Evolutionary conservation across 2,113 vertebrate genomes (phyloP).

Genomic region (Gnathonemus longibarbis): DNA sequence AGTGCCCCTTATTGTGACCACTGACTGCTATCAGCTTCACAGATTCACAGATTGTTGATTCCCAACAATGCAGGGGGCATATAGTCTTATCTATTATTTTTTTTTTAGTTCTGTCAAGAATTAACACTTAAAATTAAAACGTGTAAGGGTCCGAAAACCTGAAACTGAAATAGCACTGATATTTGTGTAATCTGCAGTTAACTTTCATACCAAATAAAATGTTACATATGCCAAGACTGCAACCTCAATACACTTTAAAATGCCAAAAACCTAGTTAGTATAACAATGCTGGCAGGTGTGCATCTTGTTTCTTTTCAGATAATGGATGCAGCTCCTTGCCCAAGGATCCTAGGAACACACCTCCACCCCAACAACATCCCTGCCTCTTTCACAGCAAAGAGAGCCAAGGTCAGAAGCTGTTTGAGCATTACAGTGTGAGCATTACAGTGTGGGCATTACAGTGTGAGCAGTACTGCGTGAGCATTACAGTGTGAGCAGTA

Average conservation of each 20-base stretch:
- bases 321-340: conserved; percentile 14
- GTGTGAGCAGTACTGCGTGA: no score
- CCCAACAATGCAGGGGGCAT: background rate
- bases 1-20: no score
- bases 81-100: no score
- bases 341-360: conserved; percentile 37
- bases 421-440: background rate
- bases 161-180: no score
- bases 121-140: no score
- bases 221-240: background rate
- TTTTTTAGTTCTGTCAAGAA: no score
- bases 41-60: no score
- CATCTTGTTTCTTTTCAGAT: conserved; percentile 16
- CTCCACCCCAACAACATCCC: conserved; percentile 33
- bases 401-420: conserved; percentile 25
- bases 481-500: no score
- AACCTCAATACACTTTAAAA: background rate
- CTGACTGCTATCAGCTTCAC: no score
- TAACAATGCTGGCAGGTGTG: background rate
- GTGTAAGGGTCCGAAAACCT: no score
- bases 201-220: no score
- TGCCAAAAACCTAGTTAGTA: background rate
- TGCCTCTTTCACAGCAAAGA: conserved; percentile 27
- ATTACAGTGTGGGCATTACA: background rate
- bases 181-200: no score